Evolutionary conservation across 1,140 invertebrate genomes (phyloP).

Genomic region (Cotesia vestalis): DNA sequence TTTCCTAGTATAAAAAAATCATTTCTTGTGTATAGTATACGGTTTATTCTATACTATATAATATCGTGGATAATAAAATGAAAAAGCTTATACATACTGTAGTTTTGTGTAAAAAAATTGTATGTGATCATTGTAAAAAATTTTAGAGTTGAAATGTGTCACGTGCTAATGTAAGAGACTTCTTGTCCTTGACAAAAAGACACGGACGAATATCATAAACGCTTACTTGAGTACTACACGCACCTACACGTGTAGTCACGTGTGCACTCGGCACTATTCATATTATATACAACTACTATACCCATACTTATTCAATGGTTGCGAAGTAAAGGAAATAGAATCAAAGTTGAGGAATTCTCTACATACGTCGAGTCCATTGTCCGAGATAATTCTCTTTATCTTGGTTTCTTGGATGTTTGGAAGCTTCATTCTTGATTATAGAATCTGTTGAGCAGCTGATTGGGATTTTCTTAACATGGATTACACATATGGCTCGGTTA

Average conservation of each 20-base stretch:
- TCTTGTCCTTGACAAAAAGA: constrained; percentile 28
- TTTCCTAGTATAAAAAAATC: too few species aligned
- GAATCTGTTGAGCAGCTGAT: constrained; percentile 59
- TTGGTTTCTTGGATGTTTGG: constrained; percentile 35
- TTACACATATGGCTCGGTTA: constrained; percentile 45
- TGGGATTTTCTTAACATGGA: constrained; percentile 55
- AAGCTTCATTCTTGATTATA: constrained; percentile 44
- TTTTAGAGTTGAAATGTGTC: constrained; percentile 11
- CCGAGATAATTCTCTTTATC: constrained; percentile 35
- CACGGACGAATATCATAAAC: constrained; percentile 39
- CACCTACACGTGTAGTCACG: constrained; percentile 24
- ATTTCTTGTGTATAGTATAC: too few species aligned
- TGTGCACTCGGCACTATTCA: not conserved
- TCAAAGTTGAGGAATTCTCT: constrained; percentile 21
- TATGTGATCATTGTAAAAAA: constrained; percentile 1
- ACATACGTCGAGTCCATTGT: constrained; percentile 47
- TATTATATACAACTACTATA: too few species aligned
- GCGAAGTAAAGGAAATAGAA: too few species aligned
- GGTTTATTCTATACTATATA: too few species aligned
- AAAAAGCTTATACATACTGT: not conserved
- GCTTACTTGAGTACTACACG: constrained; percentile 35
- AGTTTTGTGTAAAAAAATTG: not conserved
- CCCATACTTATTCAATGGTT: too few species aligned
- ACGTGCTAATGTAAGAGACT: constrained; percentile 30
- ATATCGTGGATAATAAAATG: not conserved